A percentile compares a stretch with the other conserved stretches of the same genome.
phyloP scores from a whole-genome alignment of 1,140 invertebrate species.

The Lerema accius region DNA sequence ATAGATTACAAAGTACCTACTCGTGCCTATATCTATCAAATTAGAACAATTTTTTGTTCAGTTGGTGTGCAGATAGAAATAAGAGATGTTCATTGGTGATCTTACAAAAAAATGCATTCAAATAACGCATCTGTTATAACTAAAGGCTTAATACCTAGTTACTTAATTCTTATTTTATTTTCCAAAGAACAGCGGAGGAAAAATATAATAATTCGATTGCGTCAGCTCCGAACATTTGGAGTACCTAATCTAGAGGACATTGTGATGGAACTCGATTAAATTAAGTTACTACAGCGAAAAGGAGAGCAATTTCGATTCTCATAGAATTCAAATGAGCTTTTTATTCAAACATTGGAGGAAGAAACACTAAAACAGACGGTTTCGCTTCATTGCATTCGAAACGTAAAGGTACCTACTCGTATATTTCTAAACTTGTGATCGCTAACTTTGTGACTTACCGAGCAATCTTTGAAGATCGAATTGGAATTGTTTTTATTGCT shows the following conservation, averaged over 20 bases:
- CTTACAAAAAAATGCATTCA: too few relatives aligned
- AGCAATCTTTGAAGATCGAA: constrained; percentile 38
- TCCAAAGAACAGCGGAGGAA: constrained; percentile 3
- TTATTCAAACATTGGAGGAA: constrained; percentile 76
- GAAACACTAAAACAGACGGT: constrained; percentile 72
- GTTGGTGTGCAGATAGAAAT: too few relatives aligned
- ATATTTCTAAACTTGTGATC: constrained; percentile 60
- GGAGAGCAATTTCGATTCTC: constrained; percentile 79
- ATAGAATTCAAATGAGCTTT: constrained; percentile 82
- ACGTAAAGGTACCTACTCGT: constrained; percentile 39
- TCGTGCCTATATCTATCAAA: too few relatives aligned
- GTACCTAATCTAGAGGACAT: constrained; percentile 68
- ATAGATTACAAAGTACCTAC: too few relatives aligned
- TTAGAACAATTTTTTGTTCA: too few relatives aligned
- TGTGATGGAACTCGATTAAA: constrained; percentile 79
- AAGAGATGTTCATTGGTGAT: too few relatives aligned
- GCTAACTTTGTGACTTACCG: constrained; percentile 48
- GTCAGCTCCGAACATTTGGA: constrained; percentile 38
- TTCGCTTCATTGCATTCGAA: constrained; percentile 58
- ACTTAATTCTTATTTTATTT: neutral
- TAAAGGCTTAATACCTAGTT: neutral
- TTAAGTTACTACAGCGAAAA: constrained; percentile 80
- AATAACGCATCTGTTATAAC: too few relatives aligned
- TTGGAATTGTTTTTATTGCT: neutral
- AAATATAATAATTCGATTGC: constrained; percentile 29